A percentile compares a stretch with the other conserved stretches of the same genome.
phyloP scores from a whole-genome alignment of 2,113 vertebrate genomes.

The Atractosteus spatula region DNA sequence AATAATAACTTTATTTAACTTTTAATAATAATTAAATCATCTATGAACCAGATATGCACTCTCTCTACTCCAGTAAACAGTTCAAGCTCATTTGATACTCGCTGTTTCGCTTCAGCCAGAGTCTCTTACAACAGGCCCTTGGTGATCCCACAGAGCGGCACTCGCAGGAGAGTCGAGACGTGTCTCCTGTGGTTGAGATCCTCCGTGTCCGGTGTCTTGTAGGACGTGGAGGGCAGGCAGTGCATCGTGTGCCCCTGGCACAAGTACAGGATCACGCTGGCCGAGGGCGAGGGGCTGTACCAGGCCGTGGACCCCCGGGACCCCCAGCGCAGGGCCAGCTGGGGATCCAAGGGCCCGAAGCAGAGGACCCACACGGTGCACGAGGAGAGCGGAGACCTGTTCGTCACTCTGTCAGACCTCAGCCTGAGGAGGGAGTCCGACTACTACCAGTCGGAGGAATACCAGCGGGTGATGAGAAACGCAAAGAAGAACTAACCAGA shows the following conservation, averaged over 20 bases:
- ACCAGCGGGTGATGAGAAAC: conserved; percentile 57
- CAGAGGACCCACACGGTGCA: conserved; percentile 80
- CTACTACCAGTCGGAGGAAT: conserved; percentile 79
- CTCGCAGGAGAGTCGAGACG: too few species aligned
- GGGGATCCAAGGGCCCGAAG: conserved; percentile 86
- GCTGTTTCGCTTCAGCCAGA: background rate
- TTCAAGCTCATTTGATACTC: background rate
- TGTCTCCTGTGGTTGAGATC: too few species aligned
- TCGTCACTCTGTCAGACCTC: conserved; percentile 71
- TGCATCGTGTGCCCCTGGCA: conserved; percentile 92
- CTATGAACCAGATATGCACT: too few species aligned
- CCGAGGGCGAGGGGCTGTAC: conserved; percentile 82
- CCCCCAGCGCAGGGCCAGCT: conserved; percentile 57
- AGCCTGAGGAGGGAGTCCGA: conserved; percentile 75
- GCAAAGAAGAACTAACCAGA: background rate
- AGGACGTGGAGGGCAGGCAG: conserved; percentile 78
- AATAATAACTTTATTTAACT: too few species aligned
- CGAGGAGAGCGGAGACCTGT: conserved; percentile 70
- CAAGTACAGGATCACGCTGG: conserved; percentile 84
- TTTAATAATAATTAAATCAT: too few species aligned
- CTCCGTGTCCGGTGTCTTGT: background rate
- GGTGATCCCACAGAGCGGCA: too few species aligned
- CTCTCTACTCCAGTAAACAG: too few species aligned
- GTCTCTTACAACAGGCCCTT: background rate
- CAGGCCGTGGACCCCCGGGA: conserved; percentile 67